These are phyloP conservation scores for Pteromalus puparum DNA, from an alignment of 1,140 invertebrate genomes.

Conservation along the genomic window DNA sequence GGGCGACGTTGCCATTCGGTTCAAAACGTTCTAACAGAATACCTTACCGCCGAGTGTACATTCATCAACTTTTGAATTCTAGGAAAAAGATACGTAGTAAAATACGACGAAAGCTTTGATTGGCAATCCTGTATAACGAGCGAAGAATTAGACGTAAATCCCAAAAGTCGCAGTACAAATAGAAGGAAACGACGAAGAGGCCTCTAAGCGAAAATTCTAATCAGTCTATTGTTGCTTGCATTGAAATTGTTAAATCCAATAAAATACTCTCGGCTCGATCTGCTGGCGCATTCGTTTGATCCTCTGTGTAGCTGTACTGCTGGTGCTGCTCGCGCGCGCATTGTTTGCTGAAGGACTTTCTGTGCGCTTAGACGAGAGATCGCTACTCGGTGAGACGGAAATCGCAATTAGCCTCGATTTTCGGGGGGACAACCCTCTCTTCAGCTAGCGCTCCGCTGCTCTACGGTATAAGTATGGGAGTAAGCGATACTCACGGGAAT, in stretches of 20 bases:
- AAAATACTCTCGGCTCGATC: background rate
- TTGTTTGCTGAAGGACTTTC: conserved; percentile 48
- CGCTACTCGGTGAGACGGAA: conserved; percentile 45
- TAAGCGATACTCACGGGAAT: conserved; percentile 56
- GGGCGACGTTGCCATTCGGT: too few relatives aligned
- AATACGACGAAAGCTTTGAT: too few relatives aligned
- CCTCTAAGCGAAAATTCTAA: conserved; percentile 12
- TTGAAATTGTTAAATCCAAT: conserved; percentile 14
- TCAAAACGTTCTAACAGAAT: too few relatives aligned
- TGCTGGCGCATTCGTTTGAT: conserved; percentile 24
- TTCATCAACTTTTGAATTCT: too few relatives aligned
- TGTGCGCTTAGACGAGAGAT: conserved; percentile 28
- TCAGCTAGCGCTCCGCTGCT: background rate
- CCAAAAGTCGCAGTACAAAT: background rate
- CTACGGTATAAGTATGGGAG: background rate
- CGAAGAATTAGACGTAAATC: background rate
- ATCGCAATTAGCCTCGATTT: conserved; percentile 54
- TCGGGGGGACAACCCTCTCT: conserved; percentile 34
- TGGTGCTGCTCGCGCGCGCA: background rate
- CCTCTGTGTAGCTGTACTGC: background rate
- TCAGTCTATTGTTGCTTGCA: conserved; percentile 2
- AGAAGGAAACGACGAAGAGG: background rate
- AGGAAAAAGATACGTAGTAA: too few relatives aligned
- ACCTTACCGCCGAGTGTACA: too few relatives aligned
- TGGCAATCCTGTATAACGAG: background rate